Conservation (phyloP, 2,113 vertebrate genomes). For the Jacana jacana region DNA sequence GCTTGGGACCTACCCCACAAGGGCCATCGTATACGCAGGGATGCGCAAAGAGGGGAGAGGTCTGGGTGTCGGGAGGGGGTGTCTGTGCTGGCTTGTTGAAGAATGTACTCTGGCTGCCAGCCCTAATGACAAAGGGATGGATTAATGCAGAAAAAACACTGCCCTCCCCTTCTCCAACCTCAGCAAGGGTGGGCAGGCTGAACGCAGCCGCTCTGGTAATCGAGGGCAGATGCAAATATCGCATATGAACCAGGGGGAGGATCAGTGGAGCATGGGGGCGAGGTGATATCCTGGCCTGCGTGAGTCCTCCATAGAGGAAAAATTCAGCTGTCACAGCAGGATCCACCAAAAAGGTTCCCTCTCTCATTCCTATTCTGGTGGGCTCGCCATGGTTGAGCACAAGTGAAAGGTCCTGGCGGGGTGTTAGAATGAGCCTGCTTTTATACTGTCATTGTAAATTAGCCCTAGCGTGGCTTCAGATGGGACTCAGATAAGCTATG, state of each 20-base stretch:
- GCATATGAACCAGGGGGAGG: not conserved
- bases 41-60: not conserved
- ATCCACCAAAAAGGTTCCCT: not conserved
- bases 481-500: not conserved
- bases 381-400: not conserved
- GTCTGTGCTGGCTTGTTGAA: not conserved
- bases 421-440: not conserved
- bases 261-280: not conserved
- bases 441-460: not conserved
- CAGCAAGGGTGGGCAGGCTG: not conserved
- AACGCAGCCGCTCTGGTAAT: not conserved
- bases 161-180: not conserved
- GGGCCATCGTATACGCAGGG: not conserved
- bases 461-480: not conserved
- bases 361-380: not conserved
- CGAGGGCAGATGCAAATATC: not conserved
- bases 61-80: not conserved
- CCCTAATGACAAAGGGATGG: not conserved
- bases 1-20: not conserved
- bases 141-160: not conserved
- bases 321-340: not conserved
- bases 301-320: not conserved
- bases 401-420: not conserved
- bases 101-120: not conserved
- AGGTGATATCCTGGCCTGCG: not conserved